Base-by-base conservation (phyloP, 2,113 vertebrate species). In the Holacanthus passer region DNA sequence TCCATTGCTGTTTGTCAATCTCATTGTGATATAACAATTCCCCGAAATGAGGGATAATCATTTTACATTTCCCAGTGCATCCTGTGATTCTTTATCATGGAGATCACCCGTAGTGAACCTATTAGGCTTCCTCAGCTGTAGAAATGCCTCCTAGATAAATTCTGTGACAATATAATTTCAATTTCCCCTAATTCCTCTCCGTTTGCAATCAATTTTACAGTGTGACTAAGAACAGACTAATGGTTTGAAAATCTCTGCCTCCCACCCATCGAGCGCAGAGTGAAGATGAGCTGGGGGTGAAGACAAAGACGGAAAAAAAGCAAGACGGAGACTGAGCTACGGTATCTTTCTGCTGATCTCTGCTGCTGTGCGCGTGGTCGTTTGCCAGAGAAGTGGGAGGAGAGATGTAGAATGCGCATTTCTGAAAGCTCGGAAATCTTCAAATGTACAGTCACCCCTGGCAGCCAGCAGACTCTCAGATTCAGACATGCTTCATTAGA, bases 221-320 rank as follows among this genome's bases (percentile, higher is more conserved):
- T 53, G 59, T 91, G 89, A 92, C 91, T 92, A 93, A 91, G 85
- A 77, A 74, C 72, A 66, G 87, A 88, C 88, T 91, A 92, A 88
- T 84, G 77, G 71, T 87, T 69, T 73, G 47, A 89, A 82, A 55
- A 43, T 88, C 79, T 83, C 73, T 65, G 74, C 83, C 79, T 85
- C 79, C 84, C 84, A 84, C 73, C 77, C 77, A 47, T 62, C 55
- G 74, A 83, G 77, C 10, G 58, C 48, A 9, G 65, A 80, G 81
- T 74, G 68, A 88, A 59, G 78, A 77, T 37, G 79, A 63, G 74
- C 81, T 53, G 13, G 19, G 31, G 77, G 45, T 43, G 62, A 59
- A 82, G 43, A 83, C 43, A 58, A 79, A 82, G 77, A 53, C 50
- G 29, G 60, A 67, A 65, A 86, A 75, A 79, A 73, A 68, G n/a